These are phyloP conservation scores for Ellobius talpinus DNA, from an alignment of 2,113 vertebrate genomes.

Conservation along the genomic window DNA sequence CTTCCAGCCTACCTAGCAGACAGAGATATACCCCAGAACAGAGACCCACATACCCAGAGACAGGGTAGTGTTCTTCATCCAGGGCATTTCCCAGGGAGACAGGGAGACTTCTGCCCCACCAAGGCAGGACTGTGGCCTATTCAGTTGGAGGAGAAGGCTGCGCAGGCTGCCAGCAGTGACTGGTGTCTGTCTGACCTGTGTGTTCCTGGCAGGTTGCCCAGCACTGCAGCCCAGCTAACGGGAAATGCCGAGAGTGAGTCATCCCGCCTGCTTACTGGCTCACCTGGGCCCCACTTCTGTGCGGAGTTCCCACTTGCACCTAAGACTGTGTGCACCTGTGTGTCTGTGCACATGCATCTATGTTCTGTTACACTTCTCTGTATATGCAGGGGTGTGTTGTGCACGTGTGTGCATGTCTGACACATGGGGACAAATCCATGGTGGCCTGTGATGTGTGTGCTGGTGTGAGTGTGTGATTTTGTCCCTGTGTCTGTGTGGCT, in stretches of 20 bases:
- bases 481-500: neutral
- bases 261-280: neutral
- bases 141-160: neutral
- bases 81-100: neutral
- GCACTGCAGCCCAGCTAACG: conserved; percentile 19
- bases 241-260: conserved; percentile 52
- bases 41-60: accelerated
- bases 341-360: neutral
- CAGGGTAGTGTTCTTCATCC: neutral
- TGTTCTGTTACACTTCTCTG: neutral
- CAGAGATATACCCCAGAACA: neutral
- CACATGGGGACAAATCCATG: neutral
- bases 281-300: neutral
- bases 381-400: neutral
- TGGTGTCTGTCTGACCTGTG: neutral
- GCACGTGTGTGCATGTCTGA: no score
- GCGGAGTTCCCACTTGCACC: accelerated
- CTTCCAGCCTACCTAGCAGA: neutral
- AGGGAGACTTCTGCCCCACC: neutral
- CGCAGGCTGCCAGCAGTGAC: conserved; percentile 36
- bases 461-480: neutral
- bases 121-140: neutral
- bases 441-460: neutral
- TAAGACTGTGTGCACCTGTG: no score
- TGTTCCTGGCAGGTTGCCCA: conserved; percentile 58